Evolutionary conservation across 2,888 invertebrate genomes (phyloP).

Genomic region (Galerucella pusilla): DNA sequence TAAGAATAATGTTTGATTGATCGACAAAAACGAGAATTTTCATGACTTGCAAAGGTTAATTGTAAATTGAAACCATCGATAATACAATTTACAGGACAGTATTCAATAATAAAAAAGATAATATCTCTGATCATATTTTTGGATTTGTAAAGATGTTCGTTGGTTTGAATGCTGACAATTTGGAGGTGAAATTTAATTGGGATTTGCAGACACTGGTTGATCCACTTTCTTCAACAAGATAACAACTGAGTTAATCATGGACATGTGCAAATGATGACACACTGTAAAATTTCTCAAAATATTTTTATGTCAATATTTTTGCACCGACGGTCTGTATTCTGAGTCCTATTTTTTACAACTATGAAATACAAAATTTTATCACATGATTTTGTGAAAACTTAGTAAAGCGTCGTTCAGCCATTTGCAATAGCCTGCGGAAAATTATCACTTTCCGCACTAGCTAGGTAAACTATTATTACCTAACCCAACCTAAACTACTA

Average conservation of each 20-base stretch:
- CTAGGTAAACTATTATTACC: too few relatives aligned
- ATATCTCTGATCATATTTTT: neutral
- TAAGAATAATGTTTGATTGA: constrained; percentile 54
- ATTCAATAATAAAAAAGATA: neutral
- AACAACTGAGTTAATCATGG: neutral
- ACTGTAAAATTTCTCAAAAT: too few relatives aligned
- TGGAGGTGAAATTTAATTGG: neutral
- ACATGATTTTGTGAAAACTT: too few relatives aligned
- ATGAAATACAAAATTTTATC: too few relatives aligned
- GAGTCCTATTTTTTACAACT: too few relatives aligned
- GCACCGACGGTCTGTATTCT: too few relatives aligned
- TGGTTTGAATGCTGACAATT: neutral
- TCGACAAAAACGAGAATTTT: constrained; percentile 52
- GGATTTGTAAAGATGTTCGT: neutral
- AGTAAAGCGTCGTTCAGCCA: too few relatives aligned
- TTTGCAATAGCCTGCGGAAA: too few relatives aligned
- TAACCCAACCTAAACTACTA: too few relatives aligned
- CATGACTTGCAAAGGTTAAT: constrained; percentile 52
- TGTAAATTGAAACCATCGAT: constrained; percentile 33
- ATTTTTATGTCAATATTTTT: too few relatives aligned
- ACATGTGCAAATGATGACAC: too few relatives aligned
- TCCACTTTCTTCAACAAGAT: neutral
- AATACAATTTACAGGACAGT: constrained; percentile 6
- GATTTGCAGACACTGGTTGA: neutral
- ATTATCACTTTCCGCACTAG: too few relatives aligned